These are phyloP conservation scores for Lytechinus variegatus DNA, from an alignment of 35 echinoderm and acorn worm species.

Conservation along the genomic window DNA sequence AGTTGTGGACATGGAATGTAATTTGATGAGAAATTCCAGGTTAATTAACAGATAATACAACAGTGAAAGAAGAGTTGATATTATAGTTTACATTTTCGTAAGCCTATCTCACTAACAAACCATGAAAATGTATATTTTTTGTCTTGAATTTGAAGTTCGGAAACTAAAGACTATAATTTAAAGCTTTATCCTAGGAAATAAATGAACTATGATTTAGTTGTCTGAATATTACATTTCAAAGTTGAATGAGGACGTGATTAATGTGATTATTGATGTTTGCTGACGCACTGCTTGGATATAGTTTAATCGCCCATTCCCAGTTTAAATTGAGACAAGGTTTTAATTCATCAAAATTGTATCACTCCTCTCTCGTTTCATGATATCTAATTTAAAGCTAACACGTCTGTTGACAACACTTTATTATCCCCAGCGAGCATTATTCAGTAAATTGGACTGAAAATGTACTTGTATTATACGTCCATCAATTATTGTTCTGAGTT, in stretches of 20 bases:
- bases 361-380: not conserved
- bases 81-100: no score
- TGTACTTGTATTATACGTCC: not conserved
- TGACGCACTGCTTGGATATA: not conserved
- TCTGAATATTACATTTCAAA: not conserved
- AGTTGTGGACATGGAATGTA: no score
- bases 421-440: slow-evolving; percentile 18
- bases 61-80: no score
- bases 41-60: no score
- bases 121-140: no score
- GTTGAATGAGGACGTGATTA: not conserved
- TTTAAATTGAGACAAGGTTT: not conserved
- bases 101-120: no score
- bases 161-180: not conserved
- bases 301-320: slow-evolving; percentile 8
- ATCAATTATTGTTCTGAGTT: not conserved
- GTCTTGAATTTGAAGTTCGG: not conserved
- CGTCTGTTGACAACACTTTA: not conserved
- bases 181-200: not conserved
- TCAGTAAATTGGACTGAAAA: not conserved
- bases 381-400: not conserved
- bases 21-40: no score
- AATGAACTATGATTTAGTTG: not conserved
- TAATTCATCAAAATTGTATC: slow-evolving; percentile 6
- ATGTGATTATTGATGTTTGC: not conserved